Evolutionary conservation across 2,888 invertebrate species (phyloP).

Genomic region (Tolmerus cingulatus): DNA sequence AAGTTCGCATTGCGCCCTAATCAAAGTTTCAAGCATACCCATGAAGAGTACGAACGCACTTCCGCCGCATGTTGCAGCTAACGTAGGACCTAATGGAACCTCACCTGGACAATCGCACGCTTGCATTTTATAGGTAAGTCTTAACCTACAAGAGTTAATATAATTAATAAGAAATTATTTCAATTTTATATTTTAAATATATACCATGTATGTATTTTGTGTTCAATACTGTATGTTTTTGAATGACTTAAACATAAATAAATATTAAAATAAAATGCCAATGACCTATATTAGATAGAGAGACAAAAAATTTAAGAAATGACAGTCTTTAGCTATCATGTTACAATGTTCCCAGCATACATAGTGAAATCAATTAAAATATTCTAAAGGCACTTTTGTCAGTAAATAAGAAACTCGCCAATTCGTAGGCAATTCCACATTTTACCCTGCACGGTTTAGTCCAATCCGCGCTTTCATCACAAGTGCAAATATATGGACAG

Average conservation of each 20-base stretch:
- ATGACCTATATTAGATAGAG: too few species aligned
- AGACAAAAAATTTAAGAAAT: too few species aligned
- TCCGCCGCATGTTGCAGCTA: conserved; percentile 85
- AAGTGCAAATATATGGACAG: not conserved
- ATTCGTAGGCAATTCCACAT: not conserved
- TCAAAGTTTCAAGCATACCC: conserved; percentile 85
- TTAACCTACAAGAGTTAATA: not conserved
- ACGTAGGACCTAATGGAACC: conserved; percentile 78
- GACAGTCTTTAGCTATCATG: too few species aligned
- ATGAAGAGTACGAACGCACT: conserved; percentile 88
- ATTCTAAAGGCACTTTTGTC: too few species aligned
- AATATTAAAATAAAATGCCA: too few species aligned
- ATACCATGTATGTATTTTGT: too few species aligned
- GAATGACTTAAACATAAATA: too few species aligned
- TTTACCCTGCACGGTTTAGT: not conserved
- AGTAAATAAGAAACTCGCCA: not conserved
- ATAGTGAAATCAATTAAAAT: not conserved
- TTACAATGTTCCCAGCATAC: too few species aligned
- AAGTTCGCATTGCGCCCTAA: conserved; percentile 85
- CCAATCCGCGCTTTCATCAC: not conserved
- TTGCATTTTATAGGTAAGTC: conserved; percentile 51
- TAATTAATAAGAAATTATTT: not conserved
- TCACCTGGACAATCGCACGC: conserved; percentile 83
- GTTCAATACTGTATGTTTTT: too few species aligned
- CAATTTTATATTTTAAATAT: not conserved